Conservation (phyloP, 2,888 invertebrate genomes). For the Beris chalybata region DNA sequence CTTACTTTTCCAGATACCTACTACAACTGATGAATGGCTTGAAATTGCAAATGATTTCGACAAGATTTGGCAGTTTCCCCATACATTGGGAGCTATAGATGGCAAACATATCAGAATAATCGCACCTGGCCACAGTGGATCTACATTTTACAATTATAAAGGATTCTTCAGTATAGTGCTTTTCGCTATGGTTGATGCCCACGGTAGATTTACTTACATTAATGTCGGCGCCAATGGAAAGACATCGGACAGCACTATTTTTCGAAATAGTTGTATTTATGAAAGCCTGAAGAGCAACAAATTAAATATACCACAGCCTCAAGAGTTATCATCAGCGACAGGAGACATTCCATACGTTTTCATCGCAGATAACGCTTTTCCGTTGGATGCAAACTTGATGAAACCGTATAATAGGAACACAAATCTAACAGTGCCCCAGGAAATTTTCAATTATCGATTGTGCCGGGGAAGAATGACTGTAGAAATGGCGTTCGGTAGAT, state of each 20-base stretch:
- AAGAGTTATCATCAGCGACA: not conserved
- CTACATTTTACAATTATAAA: constrained; percentile 46
- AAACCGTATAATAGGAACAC: constrained; percentile 10
- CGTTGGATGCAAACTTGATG: constrained; percentile 15
- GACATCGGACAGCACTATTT: constrained; percentile 14
- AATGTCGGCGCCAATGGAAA: constrained; percentile 25
- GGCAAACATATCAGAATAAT: constrained; percentile 47
- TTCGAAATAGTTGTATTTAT: constrained; percentile 4
- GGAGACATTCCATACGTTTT: constrained; percentile 6
- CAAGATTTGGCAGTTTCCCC: constrained; percentile 15
- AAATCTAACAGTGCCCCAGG: not conserved
- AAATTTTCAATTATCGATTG: constrained; percentile 24
- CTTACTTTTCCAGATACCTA: no score
- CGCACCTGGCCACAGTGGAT: constrained; percentile 42
- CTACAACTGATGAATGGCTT: no score
- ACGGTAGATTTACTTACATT: constrained; percentile 14
- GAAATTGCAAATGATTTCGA: constrained; percentile 9
- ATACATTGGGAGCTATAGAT: constrained; percentile 44
- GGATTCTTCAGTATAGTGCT: constrained; percentile 32
- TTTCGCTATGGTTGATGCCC: constrained; percentile 21
- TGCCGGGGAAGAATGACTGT: constrained; percentile 20
- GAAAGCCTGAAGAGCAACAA: not conserved
- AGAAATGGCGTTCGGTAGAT: constrained; percentile 22
- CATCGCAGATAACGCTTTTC: constrained; percentile 22
- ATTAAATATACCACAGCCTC: not conserved